These are phyloP conservation scores for Saccostrea cuccullata DNA, from an alignment of 1,140 invertebrate species.

Conservation along the genomic window DNA sequence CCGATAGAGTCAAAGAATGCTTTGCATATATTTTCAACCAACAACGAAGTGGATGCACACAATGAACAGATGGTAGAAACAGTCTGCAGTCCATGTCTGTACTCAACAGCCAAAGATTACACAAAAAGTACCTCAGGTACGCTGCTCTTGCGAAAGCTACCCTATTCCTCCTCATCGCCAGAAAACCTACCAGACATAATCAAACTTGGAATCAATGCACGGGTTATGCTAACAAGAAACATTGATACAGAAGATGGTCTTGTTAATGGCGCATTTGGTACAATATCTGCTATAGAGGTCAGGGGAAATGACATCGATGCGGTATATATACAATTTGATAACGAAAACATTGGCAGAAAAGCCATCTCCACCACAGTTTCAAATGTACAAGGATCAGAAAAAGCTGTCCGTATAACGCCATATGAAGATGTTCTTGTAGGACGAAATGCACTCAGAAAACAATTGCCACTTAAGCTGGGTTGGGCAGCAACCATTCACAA, in stretches of 20 bases:
- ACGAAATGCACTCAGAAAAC: slow-evolving; percentile 5
- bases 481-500: slow-evolving; percentile 57
- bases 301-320: not conserved
- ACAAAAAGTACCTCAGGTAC: slow-evolving; percentile 36
- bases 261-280: slow-evolving; percentile 48
- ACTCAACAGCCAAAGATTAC: slow-evolving; percentile 32
- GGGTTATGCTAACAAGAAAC: slow-evolving; percentile 42
- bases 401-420: not conserved
- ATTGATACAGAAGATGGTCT: slow-evolving; percentile 42
- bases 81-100: not conserved
- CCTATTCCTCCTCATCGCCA: not conserved
- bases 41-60: slow-evolving; percentile 28
- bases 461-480: slow-evolving; percentile 45
- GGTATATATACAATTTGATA: slow-evolving; percentile 49
- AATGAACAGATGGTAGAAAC: slow-evolving; percentile 38
- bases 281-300: slow-evolving; percentile 26
- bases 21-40: slow-evolving; percentile 35
- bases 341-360: slow-evolving; percentile 34
- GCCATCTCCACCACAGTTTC: not conserved
- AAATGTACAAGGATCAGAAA: not conserved
- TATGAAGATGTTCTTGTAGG: not conserved
- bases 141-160: not conserved
- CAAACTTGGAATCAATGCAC: slow-evolving; percentile 11
- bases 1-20: not conserved
- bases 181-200: slow-evolving; percentile 21